Evolutionary conservation across 2,888 invertebrate species (phyloP).

Genomic region (Cerastis leucographa): DNA sequence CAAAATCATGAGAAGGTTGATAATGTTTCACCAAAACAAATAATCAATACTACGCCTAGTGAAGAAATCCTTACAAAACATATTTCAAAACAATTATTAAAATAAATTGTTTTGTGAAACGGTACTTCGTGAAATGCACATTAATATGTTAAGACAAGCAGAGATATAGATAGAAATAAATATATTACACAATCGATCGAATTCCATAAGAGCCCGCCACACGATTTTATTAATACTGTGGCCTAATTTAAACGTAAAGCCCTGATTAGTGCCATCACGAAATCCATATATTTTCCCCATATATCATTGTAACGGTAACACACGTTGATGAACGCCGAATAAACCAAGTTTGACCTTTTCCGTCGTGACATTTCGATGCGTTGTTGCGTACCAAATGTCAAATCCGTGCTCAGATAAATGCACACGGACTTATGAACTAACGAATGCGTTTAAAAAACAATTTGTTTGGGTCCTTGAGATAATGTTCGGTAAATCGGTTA

Average conservation of each 20-base stretch:
- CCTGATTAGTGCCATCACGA: slow-evolving; percentile 67
- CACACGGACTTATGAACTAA: slow-evolving; percentile 61
- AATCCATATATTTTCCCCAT: slow-evolving; percentile 62
- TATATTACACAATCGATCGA: slow-evolving; percentile 34
- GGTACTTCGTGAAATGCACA: slow-evolving; percentile 12
- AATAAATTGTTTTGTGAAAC: too few relatives aligned
- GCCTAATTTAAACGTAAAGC: slow-evolving; percentile 61
- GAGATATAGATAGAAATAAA: slow-evolving; percentile 25
- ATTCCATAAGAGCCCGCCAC: slow-evolving; percentile 43
- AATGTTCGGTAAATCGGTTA: slow-evolving; percentile 38
- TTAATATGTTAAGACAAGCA: slow-evolving; percentile 21
- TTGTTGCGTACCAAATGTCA: slow-evolving; percentile 86
- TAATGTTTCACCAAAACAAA: slow-evolving; percentile 22
- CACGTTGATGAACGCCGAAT: slow-evolving; percentile 53
- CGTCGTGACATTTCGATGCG: slow-evolving; percentile 82
- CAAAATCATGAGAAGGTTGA: slow-evolving; percentile 9
- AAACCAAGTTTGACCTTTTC: slow-evolving; percentile 79
- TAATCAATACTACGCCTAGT: background rate
- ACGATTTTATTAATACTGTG: slow-evolving; percentile 52
- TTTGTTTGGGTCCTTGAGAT: slow-evolving; percentile 48
- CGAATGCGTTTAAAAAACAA: slow-evolving; percentile 64
- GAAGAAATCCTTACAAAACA: slow-evolving; percentile 24
- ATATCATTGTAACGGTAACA: slow-evolving; percentile 67
- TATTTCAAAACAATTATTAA: slow-evolving; percentile 20
- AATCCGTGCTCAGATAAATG: slow-evolving; percentile 83